Conservation (phyloP, 2,888 invertebrate species). For the Pinctada fucata region DNA sequence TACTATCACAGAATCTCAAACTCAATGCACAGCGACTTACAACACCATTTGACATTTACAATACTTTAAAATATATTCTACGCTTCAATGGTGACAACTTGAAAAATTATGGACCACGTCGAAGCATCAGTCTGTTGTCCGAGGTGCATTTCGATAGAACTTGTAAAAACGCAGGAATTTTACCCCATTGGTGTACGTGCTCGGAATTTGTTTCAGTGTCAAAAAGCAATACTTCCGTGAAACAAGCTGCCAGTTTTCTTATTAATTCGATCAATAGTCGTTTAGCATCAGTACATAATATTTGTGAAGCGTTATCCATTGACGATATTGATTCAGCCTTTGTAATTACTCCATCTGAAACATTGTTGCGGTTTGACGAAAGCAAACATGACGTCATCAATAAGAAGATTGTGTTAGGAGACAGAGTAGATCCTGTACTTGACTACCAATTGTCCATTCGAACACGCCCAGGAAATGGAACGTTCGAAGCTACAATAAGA, state of each 20-base stretch:
- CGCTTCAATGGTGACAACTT: too few species aligned
- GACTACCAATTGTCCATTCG: slow-evolving; percentile 81
- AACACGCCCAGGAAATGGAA: slow-evolving; percentile 83
- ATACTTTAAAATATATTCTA: slow-evolving; percentile 78
- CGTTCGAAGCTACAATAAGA: slow-evolving; percentile 89
- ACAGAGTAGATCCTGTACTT: slow-evolving; percentile 47
- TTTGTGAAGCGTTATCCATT: slow-evolving; percentile 79
- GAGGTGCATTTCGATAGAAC: too few species aligned
- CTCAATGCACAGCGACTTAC: slow-evolving; percentile 83
- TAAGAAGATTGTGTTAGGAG: slow-evolving; percentile 51
- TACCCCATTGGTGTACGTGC: too few species aligned
- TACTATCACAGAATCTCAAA: slow-evolving; percentile 82
- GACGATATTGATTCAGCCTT: slow-evolving; percentile 83
- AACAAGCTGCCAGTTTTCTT: too few species aligned
- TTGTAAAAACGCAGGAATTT: too few species aligned
- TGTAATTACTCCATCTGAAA: slow-evolving; percentile 72
- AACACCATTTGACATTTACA: slow-evolving; percentile 89
- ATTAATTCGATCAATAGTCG: too few species aligned
- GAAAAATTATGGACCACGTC: too few species aligned
- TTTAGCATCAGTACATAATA: slow-evolving; percentile 10
- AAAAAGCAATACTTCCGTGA: too few species aligned
- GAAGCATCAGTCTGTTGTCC: too few species aligned
- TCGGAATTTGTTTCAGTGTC: too few species aligned
- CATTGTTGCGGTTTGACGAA: slow-evolving; percentile 51
- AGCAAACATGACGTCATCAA: slow-evolving; percentile 74